Base-by-base conservation (phyloP, 2,113 vertebrate genomes). In the Thunnus maccoyii region DNA sequence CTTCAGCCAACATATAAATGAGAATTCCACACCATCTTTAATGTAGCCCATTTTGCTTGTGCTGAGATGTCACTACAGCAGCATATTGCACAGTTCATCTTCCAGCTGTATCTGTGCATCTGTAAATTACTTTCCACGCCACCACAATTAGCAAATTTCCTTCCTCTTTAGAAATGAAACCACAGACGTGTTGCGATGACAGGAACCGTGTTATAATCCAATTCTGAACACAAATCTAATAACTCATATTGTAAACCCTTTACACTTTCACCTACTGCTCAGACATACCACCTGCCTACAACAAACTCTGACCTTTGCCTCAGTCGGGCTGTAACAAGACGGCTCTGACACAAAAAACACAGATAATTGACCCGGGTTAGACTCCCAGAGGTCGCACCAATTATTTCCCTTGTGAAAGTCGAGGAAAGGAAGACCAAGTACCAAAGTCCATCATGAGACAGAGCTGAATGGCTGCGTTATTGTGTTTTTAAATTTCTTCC, bases 311-410 rank as follows among this genome's bases (percentile, higher is more conserved):
- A 89, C 91, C 91, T 92, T 92, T 92, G 72, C 71, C 67, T 77
- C 69, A 54, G 72, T 66, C 84, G 47, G 52, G 41, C n/a, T 57
- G 61, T 44, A 85, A 78, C 84, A 91, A 82, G 84, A 70, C 22
- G 0, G 36, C 36, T 80, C 83, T 64, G 74, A 86, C 85, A 84
- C 55, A 87, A 85, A 92, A 92, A 87, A 81, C 87, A 76, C 64
- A 56, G 27, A 68, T 82, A 88, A 91, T 88, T 85, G 78, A 85
- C 87, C 78, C 13, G 36, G 18, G 62, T 20, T 67, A 15, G 75
- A 58, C 77, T 89, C 64, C 67, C 52, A 80, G 85, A 90, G 82
- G 85, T 92, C 85, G 80, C 61, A 17, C 82, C 85, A 92, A 92
- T 92, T 91, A 91, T 82, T 86, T 87, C 47, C 71, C 15, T 20